These are phyloP conservation scores for Rhinolophus ferrumequinum DNA, from an alignment of 2,113 vertebrate genomes.

Conservation along the genomic window DNA sequence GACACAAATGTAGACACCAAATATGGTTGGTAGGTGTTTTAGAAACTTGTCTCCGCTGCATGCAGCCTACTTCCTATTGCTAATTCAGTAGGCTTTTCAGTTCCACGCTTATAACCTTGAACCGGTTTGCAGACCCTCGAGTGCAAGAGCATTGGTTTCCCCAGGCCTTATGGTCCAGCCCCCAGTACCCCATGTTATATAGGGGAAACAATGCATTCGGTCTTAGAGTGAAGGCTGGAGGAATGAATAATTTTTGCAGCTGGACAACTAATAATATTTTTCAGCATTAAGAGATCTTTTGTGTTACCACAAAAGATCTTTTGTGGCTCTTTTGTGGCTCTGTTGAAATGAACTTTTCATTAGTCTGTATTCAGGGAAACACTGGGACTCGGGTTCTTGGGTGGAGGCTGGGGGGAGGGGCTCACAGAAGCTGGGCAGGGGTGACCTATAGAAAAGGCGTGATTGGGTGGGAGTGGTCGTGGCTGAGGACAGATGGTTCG, in stretches of 20 bases:
- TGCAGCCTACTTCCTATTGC: not conserved
- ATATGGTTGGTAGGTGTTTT: not conserved
- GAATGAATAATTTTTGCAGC: not conserved
- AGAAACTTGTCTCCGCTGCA: not conserved
- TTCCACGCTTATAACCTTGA: conserved; percentile 20
- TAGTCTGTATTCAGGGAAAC: not conserved
- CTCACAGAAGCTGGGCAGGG: not conserved
- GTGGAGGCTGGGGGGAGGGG: not conserved
- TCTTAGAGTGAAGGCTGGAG: not conserved
- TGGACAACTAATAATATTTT: not conserved
- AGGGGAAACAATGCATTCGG: not conserved
- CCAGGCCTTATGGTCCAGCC: not conserved
- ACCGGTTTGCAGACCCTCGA: not conserved
- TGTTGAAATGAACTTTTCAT: conserved; percentile 24
- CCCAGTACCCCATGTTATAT: not conserved
- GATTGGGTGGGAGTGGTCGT: not conserved
- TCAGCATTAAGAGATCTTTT: not conserved
- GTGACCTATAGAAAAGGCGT: not conserved
- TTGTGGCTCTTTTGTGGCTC: not conserved
- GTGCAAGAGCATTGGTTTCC: not conserved
- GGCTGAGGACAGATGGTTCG: conserved; percentile 23
- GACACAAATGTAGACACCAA: not conserved
- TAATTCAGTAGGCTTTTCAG: not conserved
- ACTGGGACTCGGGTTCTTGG: not conserved
- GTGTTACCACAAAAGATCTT: not conserved